phyloP scores from a whole-genome alignment of 1,140 invertebrate genomes.

The Sipha flava region DNA sequence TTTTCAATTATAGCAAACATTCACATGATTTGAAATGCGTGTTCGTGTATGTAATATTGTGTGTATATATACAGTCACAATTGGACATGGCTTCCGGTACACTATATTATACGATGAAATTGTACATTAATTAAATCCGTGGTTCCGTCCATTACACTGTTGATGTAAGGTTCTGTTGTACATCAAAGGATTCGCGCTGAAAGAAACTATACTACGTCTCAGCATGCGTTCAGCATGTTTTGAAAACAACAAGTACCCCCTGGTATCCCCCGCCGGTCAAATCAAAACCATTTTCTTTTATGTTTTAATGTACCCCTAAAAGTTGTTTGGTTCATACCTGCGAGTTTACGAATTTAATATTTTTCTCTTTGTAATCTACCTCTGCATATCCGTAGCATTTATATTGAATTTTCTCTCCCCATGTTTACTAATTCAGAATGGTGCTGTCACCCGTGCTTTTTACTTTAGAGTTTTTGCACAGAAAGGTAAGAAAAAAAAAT shows the following conservation, averaged over 20 bases:
- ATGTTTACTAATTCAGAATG: background rate
- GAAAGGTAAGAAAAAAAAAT: background rate
- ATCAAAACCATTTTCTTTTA: background rate
- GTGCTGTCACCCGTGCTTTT: background rate
- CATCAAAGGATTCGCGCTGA: background rate
- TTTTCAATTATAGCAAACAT: too few relatives aligned
- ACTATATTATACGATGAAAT: background rate
- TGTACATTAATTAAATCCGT: constrained; percentile 3
- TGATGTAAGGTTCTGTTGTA: background rate
- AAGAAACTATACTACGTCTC: background rate
- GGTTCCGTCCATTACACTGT: background rate
- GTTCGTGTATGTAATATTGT: background rate
- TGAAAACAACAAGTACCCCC: background rate
- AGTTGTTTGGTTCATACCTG: constrained; percentile 4
- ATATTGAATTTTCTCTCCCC: background rate
- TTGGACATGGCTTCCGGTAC: background rate
- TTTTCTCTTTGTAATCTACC: background rate
- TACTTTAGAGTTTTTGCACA: background rate
- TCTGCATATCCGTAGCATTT: background rate
- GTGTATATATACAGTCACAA: background rate
- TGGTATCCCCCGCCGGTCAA: background rate
- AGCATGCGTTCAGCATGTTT: background rate
- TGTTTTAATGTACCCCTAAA: background rate
- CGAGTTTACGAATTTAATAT: constrained; percentile 1
- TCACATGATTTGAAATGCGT: too few relatives aligned